Evolutionary conservation across 1,140 invertebrate species (phyloP).

Genomic region (Nixonia krombeini): DNA sequence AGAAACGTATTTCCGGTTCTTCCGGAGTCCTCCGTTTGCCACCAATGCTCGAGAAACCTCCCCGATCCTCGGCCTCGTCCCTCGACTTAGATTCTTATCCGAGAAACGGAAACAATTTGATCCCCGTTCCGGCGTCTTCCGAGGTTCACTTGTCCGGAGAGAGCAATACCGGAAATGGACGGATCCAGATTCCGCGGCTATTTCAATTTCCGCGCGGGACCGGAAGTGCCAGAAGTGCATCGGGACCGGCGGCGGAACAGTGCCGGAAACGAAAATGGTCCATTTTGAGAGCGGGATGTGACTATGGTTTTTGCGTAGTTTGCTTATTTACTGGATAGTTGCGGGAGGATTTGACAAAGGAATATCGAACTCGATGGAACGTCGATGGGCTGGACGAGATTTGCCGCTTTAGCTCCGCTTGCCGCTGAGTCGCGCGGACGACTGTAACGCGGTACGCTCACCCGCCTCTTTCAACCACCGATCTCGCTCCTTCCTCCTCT

Average conservation of each 20-base stretch:
- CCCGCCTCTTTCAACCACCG: neutral
- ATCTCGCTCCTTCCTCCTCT: constrained; percentile 25
- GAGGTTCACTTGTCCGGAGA: neutral
- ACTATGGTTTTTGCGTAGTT: too few relatives aligned
- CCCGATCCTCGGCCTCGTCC: neutral
- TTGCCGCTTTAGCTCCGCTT: constrained; percentile 9
- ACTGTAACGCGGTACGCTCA: constrained; percentile 29
- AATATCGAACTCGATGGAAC: too few relatives aligned
- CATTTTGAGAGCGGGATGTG: neutral
- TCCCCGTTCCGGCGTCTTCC: neutral
- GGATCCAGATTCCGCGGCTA: constrained; percentile 28
- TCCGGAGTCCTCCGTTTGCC: neutral
- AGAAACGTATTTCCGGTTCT: neutral
- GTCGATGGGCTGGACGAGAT: too few relatives aligned
- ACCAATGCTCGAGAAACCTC: neutral
- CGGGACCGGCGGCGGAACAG: neutral
- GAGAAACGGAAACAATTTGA: constrained; percentile 13
- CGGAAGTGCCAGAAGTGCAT: constrained; percentile 1
- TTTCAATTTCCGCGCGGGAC: constrained; percentile 29
- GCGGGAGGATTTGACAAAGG: too few relatives aligned
- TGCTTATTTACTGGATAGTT: too few relatives aligned
- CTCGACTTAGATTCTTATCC: neutral
- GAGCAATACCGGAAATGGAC: constrained; percentile 20
- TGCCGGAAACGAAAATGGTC: neutral
- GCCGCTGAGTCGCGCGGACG: constrained; percentile 74